These are phyloP conservation scores for Hycleus phaleratus DNA, from an alignment of 1,140 invertebrate genomes.

Conservation along the genomic window DNA sequence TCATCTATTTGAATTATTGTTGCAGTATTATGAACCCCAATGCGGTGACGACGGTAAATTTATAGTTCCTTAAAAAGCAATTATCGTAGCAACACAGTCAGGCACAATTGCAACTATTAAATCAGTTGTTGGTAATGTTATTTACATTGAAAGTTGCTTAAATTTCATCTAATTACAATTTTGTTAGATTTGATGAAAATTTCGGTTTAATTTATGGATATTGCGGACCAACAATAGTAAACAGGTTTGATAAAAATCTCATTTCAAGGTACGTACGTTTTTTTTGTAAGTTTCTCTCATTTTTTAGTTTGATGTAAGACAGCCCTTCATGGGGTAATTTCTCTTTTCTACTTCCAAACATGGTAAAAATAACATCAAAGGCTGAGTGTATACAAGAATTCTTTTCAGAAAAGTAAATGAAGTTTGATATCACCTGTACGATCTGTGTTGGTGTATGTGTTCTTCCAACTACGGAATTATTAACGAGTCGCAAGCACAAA, in stretches of 20 bases:
- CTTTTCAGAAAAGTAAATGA: too few species aligned
- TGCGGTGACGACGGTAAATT: conserved; percentile 26
- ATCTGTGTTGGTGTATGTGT: too few species aligned
- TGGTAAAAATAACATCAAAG: too few species aligned
- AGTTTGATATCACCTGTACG: too few species aligned
- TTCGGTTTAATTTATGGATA: background rate
- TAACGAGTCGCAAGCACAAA: too few species aligned
- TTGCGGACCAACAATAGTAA: too few species aligned
- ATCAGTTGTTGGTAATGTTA: conserved; percentile 8
- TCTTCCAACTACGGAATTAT: too few species aligned
- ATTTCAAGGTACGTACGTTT: background rate
- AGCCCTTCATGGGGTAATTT: too few species aligned
- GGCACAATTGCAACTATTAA: conserved; percentile 20
- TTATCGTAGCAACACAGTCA: conserved; percentile 15
- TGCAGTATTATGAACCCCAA: conserved; percentile 14
- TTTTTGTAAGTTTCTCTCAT: too few species aligned
- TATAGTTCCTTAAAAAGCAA: conserved; percentile 32
- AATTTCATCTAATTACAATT: background rate
- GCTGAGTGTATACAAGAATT: too few species aligned
- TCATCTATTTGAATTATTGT: background rate
- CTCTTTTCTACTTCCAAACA: too few species aligned
- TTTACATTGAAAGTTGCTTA: background rate
- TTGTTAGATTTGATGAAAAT: background rate
- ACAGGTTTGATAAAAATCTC: background rate
- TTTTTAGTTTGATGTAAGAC: too few species aligned